Conservation (phyloP, 53 echinoderm and acorn worm genomes). For the Henricia sp. region DNA sequence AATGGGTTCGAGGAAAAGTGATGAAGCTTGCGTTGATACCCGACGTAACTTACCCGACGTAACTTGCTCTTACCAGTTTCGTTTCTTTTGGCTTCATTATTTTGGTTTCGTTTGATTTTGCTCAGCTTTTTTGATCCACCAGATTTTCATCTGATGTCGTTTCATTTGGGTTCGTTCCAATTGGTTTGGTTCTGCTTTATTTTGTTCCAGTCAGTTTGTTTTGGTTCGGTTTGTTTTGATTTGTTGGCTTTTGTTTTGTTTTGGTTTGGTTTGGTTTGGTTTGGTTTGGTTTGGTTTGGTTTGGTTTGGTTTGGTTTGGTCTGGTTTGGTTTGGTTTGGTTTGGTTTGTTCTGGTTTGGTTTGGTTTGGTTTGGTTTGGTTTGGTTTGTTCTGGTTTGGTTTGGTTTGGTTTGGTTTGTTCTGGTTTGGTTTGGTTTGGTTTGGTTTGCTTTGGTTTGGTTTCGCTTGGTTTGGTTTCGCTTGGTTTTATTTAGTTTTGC, state of each 20-base stretch:
- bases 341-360: conserved; percentile 25
- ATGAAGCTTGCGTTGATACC: too few species aligned
- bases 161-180: too few species aligned
- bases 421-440: neutral
- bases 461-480: conserved; percentile 10
- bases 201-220: neutral
- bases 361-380: neutral
- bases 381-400: conserved; percentile 6
- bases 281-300: conserved; percentile 43
- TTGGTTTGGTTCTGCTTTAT: too few species aligned
- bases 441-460: conserved; percentile 32
- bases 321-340: conserved; percentile 45
- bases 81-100: too few species aligned
- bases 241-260: neutral
- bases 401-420: conserved; percentile 13
- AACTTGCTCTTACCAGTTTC: too few species aligned
- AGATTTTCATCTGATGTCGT: too few species aligned
- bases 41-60: too few species aligned
- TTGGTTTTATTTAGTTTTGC: neutral
- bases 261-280: conserved; percentile 41
- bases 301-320: conserved; percentile 46
- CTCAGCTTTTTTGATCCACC: too few species aligned
- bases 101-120: too few species aligned
- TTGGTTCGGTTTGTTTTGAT: neutral
- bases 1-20: too few species aligned